phyloP scores from a whole-genome alignment of 2,113 vertebrate genomes.

The Ctenomys sociabilis region DNA sequence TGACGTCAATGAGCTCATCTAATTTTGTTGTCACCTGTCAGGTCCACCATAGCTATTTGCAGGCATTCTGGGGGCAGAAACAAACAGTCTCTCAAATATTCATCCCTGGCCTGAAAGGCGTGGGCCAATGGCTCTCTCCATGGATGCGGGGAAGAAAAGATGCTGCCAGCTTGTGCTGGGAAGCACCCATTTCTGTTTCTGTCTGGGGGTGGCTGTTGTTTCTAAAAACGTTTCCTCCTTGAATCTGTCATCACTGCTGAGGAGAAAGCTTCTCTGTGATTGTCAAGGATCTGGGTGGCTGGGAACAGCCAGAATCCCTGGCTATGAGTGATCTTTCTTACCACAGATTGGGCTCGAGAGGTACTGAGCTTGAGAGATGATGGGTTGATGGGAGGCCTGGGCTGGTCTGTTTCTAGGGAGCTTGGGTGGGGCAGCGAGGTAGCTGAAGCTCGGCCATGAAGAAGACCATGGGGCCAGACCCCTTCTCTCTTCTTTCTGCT shows the following conservation, averaged over 20 bases:
- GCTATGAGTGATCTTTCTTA: background rate
- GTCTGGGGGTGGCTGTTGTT: background rate
- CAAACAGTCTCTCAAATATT: background rate
- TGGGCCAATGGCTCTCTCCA: background rate
- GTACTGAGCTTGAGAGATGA: background rate
- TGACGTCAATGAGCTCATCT: conserved; percentile 54
- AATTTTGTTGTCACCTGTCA: conserved; percentile 69
- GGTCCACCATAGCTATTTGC: conserved; percentile 66
- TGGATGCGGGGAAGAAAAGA: background rate
- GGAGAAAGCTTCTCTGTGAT: background rate
- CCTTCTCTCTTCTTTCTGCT: background rate
- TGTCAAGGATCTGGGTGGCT: background rate
- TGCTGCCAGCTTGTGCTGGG: background rate
- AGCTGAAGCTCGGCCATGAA: too few species aligned
- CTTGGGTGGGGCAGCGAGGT: background rate
- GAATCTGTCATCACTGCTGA: background rate
- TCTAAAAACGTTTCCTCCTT: conserved; percentile 56
- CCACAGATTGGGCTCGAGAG: background rate
- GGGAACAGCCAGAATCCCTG: background rate
- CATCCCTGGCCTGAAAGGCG: conserved; percentile 1
- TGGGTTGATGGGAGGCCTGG: background rate
- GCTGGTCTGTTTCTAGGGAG: background rate
- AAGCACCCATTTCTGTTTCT: background rate
- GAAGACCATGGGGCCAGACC: too few species aligned
- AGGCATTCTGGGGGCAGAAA: conserved; percentile 35